Conservation (phyloP, 2,113 vertebrate species). For the Spea bombifrons region DNA sequence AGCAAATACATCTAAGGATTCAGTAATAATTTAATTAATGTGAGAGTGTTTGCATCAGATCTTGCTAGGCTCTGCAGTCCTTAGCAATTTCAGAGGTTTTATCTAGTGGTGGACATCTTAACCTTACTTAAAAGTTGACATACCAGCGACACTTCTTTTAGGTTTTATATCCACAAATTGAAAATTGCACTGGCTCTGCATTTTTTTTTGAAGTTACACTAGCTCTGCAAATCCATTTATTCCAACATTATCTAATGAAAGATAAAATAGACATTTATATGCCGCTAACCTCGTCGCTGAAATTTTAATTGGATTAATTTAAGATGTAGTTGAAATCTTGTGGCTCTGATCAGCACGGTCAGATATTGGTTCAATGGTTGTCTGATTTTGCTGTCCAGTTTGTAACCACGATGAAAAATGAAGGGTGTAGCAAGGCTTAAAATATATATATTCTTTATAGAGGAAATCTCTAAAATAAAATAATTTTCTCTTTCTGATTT, state of each 20-base stretch:
- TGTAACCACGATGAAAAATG: no score
- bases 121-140: constrained; percentile 30
- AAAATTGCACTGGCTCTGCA: constrained; percentile 14
- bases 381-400: no score
- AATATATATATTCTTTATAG: no score
- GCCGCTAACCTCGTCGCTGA: constrained; percentile 18
- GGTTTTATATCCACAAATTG: constrained; percentile 26
- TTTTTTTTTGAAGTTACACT: constrained; percentile 8
- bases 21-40: constrained; percentile 18
- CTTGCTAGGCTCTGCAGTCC: constrained; percentile 27
- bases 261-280: constrained; percentile 26
- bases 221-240: constrained; percentile 35
- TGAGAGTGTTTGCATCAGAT: constrained; percentile 18
- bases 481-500: no score
- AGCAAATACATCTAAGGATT: not conserved
- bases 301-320: constrained; percentile 30
- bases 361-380: constrained; percentile 18
- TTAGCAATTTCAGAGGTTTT: constrained; percentile 9
- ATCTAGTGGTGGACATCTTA: constrained; percentile 23
- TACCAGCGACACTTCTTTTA: not conserved
- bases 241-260: constrained; percentile 7
- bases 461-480: no score
- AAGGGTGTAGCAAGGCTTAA: no score
- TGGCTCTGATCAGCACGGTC: constrained; percentile 4
- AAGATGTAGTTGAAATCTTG: constrained; percentile 8